Conservation (phyloP, 2,888 invertebrate species). For the Dascillus cervinus region DNA sequence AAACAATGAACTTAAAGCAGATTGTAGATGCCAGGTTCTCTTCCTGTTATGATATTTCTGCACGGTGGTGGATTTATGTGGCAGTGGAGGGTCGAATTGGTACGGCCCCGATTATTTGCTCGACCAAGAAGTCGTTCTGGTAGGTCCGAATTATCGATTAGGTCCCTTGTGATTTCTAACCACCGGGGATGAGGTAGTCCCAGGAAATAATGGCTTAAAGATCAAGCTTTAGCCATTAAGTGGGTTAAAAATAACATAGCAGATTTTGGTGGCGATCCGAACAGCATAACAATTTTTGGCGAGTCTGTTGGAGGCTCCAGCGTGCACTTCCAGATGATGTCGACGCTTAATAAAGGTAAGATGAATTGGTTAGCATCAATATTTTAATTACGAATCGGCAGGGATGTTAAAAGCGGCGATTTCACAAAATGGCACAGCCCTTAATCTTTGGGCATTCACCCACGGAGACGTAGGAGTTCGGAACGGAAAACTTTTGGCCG, state of each 20-base stretch:
- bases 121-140: constrained; percentile 61
- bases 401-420: no score
- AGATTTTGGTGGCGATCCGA: not conserved
- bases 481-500: constrained; percentile 53
- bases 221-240: constrained; percentile 36
- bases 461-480: constrained; percentile 50
- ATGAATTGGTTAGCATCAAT: not conserved
- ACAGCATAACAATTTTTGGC: constrained; percentile 5
- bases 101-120: constrained; percentile 65
- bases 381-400: no score
- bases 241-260: constrained; percentile 19
- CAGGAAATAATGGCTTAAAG: constrained; percentile 43
- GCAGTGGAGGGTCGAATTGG: constrained; percentile 57
- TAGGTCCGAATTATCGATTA: constrained; percentile 20
- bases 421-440: no score
- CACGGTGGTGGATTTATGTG: constrained; percentile 70
- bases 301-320: constrained; percentile 40
- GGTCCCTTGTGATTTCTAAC: constrained; percentile 10
- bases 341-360: constrained; percentile 36
- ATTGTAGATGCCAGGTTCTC: no score
- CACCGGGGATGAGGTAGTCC: constrained; percentile 31
- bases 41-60: constrained; percentile 71
- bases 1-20: no score
- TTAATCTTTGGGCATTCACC: constrained; percentile 36
- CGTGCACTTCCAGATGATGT: constrained; percentile 39